Percentiles rank a stretch among this genome's conserved stretches.
These are phyloP conservation scores for Aurelia sp. DNA, from an alignment of 30 jellyfish, hydroid and myxozoan species.

Conservation along the genomic window DNA sequence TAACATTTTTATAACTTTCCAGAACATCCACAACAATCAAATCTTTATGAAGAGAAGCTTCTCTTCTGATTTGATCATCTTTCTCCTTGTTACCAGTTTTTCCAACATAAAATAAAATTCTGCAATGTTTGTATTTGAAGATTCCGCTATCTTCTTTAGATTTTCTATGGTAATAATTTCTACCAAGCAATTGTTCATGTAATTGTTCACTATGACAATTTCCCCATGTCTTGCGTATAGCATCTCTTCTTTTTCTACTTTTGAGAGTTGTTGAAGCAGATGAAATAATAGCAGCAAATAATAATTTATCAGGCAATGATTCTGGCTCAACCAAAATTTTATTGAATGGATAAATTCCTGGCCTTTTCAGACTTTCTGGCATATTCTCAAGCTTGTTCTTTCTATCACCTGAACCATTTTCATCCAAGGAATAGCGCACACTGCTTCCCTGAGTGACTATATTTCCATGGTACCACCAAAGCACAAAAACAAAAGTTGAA, in stretches of 20 bases:
- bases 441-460: neutral
- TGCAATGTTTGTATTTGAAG: constrained; percentile 24
- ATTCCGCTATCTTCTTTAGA: neutral
- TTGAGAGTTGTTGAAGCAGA: constrained; percentile 24
- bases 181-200: neutral
- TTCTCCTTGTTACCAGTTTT: constrained; percentile 9
- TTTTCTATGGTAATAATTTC: neutral
- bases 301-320: neutral
- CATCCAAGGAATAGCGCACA: too few relatives aligned
- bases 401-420: too few relatives aligned
- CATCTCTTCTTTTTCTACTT: constrained; percentile 44
- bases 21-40: constrained; percentile 33
- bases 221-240: constrained; percentile 83
- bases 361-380: constrained; percentile 4
- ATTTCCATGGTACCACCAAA: neutral
- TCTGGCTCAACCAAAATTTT: constrained; percentile 25
- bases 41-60: constrained; percentile 55
- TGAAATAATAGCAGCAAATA: constrained; percentile 41
- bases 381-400: neutral
- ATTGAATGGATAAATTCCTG: constrained; percentile 28
- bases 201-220: constrained; percentile 7
- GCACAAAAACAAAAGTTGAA: neutral
- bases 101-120: constrained; percentile 63
- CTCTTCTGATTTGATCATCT: constrained; percentile 17
- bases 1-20: constrained; percentile 66